These are phyloP conservation scores for Odocoileus virginianus DNA, from an alignment of 2,113 vertebrate species.

Conservation along the genomic window DNA sequence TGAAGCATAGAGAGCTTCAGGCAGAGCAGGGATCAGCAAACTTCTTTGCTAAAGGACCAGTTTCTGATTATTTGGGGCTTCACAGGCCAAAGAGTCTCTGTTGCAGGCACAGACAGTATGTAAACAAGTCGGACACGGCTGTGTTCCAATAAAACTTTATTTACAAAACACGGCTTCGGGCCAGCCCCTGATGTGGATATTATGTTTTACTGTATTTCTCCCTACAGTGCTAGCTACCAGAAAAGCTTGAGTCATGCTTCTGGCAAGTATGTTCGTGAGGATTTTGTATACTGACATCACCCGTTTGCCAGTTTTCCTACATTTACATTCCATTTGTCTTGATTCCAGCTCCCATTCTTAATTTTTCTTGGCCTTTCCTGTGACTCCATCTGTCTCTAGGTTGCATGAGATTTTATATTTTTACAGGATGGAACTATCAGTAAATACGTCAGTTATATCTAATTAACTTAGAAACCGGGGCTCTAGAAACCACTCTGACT, in stretches of 20 bases:
- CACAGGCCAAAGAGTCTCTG: no score
- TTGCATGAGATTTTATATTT: background rate
- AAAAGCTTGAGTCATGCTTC: background rate
- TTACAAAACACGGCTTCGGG: background rate
- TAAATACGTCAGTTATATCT: background rate
- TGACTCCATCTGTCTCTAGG: background rate
- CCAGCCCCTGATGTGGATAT: background rate
- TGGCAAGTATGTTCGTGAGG: background rate
- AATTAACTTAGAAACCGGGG: background rate
- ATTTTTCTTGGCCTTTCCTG: background rate
- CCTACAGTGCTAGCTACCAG: background rate
- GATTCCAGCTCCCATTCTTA: background rate
- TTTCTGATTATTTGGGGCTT: background rate
- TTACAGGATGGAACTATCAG: background rate
- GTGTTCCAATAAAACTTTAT: background rate
- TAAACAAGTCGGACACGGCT: background rate
- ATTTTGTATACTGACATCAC: no score
- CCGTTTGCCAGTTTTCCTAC: background rate
- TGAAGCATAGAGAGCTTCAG: background rate
- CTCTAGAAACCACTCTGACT: slow-evolving; percentile 16
- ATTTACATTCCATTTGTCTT: background rate
- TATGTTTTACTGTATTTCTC: background rate
- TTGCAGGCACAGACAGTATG: background rate
- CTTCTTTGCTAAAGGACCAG: background rate
- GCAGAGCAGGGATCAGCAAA: background rate